Conservation (phyloP, 2,797 vertebrate genomes). For the Sarcoramphus papa region DNA sequence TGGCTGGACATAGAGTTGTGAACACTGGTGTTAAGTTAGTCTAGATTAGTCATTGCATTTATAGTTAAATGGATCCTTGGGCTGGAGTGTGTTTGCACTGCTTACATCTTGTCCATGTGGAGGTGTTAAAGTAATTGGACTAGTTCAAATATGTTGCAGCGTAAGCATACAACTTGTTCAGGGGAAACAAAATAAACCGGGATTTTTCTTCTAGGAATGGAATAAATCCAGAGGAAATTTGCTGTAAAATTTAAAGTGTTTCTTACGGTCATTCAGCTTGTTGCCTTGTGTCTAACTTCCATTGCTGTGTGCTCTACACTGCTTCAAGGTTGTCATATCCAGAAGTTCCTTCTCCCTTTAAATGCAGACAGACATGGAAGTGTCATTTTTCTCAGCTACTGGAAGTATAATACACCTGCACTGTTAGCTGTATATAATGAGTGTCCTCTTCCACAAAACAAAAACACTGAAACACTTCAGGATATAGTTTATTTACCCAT, state of each 20-base stretch:
- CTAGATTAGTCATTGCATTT: neutral
- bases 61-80: neutral
- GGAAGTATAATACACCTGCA: neutral
- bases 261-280: neutral
- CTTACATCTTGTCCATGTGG: neutral
- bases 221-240: neutral
- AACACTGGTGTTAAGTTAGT: neutral
- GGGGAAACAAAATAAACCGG: neutral
- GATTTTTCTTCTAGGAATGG: neutral
- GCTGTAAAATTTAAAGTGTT: neutral
- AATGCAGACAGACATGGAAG: neutral
- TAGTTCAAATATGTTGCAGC: neutral
- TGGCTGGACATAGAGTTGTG: neutral
- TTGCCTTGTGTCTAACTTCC: neutral
- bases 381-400: neutral
- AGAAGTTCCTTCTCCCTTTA: neutral
- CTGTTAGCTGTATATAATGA: neutral
- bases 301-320: neutral
- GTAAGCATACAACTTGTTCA: neutral
- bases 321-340: neutral
- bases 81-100: neutral
- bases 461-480: neutral
- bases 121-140: neutral
- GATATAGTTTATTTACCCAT: neutral
- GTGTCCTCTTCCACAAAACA: neutral